phyloP scores from a whole-genome alignment of 2,888 invertebrate species.

The Aspidiotus destructor region DNA sequence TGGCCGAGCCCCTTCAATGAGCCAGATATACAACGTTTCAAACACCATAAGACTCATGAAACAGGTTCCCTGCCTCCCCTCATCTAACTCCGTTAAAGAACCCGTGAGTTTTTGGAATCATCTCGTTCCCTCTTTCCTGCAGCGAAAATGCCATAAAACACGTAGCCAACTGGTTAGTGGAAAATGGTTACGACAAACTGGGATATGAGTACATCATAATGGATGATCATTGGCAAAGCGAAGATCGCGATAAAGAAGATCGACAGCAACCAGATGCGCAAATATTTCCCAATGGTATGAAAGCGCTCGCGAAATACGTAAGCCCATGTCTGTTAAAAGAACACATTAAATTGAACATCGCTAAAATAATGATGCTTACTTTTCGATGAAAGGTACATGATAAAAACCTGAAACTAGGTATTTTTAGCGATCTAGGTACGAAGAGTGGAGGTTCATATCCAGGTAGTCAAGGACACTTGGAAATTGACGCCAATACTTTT shows the following conservation, averaged over 20 bases:
- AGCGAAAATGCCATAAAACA: slow-evolving; percentile 49
- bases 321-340: slow-evolving; percentile 36
- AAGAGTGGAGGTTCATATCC: slow-evolving; percentile 52
- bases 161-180: slow-evolving; percentile 49
- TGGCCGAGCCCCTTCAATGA: too few relatives aligned
- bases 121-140: too few relatives aligned
- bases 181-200: slow-evolving; percentile 51
- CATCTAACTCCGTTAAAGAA: too few relatives aligned
- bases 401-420: slow-evolving; percentile 49
- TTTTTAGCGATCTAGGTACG: slow-evolving; percentile 52
- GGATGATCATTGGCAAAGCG: slow-evolving; percentile 54
- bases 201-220: slow-evolving; percentile 54
- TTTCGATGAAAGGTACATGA: slow-evolving; percentile 45
- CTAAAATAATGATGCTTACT: background rate
- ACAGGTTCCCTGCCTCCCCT: too few relatives aligned
- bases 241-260: slow-evolving; percentile 46
- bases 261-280: slow-evolving; percentile 47
- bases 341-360: background rate
- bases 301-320: slow-evolving; percentile 52
- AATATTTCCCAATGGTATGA: slow-evolving; percentile 54
- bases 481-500: slow-evolving; percentile 49
- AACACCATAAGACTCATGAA: too few relatives aligned
- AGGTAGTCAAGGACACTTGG: slow-evolving; percentile 45
- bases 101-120: too few relatives aligned
- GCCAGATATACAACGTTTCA: too few relatives aligned